phyloP scores from a whole-genome alignment of 2,113 vertebrate species.

The Sphyrna mokarran region DNA sequence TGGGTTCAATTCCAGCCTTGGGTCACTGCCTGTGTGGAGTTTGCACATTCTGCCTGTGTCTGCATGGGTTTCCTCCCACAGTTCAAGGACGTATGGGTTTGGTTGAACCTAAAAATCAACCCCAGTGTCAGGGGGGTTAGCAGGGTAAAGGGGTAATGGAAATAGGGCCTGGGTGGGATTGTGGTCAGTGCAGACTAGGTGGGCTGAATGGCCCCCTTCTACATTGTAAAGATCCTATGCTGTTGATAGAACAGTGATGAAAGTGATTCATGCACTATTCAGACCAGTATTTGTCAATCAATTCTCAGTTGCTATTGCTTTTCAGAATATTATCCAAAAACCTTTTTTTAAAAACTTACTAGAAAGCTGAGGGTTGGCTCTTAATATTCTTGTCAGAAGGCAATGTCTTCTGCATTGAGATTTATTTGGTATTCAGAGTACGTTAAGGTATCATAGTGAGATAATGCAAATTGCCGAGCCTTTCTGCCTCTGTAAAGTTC shows the following conservation, averaged over 20 bases:
- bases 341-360: background rate
- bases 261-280: background rate
- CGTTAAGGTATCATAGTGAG: background rate
- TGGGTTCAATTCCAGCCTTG: no score
- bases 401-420: background rate
- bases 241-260: background rate
- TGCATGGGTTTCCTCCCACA: no score
- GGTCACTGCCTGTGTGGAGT: no score
- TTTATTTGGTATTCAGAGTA: background rate
- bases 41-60: no score
- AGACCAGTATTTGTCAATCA: background rate
- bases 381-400: background rate
- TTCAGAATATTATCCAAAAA: background rate
- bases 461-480: background rate
- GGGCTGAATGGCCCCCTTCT: no score
- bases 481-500: background rate
- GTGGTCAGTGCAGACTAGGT: no score
- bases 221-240: no score
- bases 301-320: background rate
- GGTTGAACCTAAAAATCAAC: no score
- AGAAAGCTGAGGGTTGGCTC: background rate
- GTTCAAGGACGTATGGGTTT: no score
- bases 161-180: no score
- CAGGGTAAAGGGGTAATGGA: no score
- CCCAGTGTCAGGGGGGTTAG: no score